phyloP scores from a whole-genome alignment of 2,888 invertebrate species.

The Ectemnius continuus region DNA sequence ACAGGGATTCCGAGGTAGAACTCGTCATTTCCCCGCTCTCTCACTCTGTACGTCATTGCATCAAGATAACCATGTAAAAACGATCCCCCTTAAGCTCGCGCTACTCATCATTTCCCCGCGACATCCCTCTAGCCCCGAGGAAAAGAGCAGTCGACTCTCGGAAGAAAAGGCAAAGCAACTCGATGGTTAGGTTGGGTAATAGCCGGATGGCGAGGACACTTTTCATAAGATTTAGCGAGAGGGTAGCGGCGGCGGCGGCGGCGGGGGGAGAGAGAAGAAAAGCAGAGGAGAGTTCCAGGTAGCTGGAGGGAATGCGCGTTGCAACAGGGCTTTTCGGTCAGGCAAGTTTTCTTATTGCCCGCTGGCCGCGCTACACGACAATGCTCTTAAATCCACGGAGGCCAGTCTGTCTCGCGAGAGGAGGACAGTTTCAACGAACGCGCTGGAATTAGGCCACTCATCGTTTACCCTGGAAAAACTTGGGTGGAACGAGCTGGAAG shows the following conservation, averaged over 20 bases:
- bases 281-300: not conserved
- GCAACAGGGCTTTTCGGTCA: slow-evolving; percentile 58
- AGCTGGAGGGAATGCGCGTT: slow-evolving; percentile 2
- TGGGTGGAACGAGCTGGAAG: too few relatives aligned
- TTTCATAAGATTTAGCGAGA: slow-evolving; percentile 52
- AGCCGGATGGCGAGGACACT: slow-evolving; percentile 29
- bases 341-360: slow-evolving; percentile 72
- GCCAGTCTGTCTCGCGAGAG: slow-evolving; percentile 42
- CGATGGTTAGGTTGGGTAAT: slow-evolving; percentile 20
- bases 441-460: slow-evolving; percentile 41
- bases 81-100: slow-evolving; percentile 38
- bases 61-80: slow-evolving; percentile 53
- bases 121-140: slow-evolving; percentile 33
- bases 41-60: slow-evolving; percentile 31
- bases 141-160: not conserved
- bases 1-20: slow-evolving; percentile 21
- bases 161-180: too few relatives aligned
- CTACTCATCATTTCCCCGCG: slow-evolving; percentile 42
- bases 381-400: slow-evolving; percentile 75
- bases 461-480: not conserved
- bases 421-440: slow-evolving; percentile 11
- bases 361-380: slow-evolving; percentile 68
- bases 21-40: slow-evolving; percentile 31
- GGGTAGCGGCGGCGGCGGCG: too few relatives aligned
- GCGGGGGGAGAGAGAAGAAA: not conserved